These are phyloP conservation scores for Odontamblyopus lacepedii DNA, from an alignment of 2,797 vertebrate genomes.

Conservation along the genomic window DNA sequence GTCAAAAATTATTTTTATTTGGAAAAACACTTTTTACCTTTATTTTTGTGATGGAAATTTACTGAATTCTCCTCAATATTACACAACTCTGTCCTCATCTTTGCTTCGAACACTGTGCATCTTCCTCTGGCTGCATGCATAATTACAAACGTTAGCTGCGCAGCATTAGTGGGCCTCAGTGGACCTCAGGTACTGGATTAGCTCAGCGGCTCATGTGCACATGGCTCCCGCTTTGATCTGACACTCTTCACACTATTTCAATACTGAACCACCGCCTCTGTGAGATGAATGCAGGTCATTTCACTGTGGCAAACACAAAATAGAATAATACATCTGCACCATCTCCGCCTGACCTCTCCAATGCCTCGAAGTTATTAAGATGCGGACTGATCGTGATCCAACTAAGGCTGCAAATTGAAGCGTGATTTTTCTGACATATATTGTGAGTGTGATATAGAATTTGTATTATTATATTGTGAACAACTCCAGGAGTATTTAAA, in stretches of 20 bases:
- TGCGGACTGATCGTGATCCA: not conserved
- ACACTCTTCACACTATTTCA: constrained; percentile 53
- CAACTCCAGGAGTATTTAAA: too few species aligned
- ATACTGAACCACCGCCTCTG: constrained; percentile 41
- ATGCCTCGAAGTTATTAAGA: not conserved
- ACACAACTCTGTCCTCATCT: not conserved
- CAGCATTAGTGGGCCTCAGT: constrained; percentile 23
- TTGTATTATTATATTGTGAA: too few species aligned
- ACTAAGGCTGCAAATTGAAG: not conserved
- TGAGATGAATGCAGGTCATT: constrained; percentile 53
- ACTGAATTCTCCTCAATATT: not conserved
- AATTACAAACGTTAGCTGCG: constrained; percentile 24
- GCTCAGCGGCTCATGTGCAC: constrained; percentile 57
- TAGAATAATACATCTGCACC: not conserved
- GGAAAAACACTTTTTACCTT: too few species aligned
- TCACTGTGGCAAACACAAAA: constrained; percentile 39
- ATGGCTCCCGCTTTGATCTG: constrained; percentile 63
- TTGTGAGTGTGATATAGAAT: too few species aligned
- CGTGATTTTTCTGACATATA: too few species aligned
- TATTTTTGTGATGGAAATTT: too few species aligned
- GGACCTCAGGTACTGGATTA: constrained; percentile 63
- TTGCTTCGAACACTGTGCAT: constrained; percentile 7
- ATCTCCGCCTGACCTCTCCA: not conserved
- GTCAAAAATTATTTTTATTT: too few species aligned
- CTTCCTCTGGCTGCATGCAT: constrained; percentile 19